Percentiles rank a stretch among this genome's conserved stretches.
These are phyloP conservation scores for Anas bahamensis DNA, from an alignment of 2,797 vertebrate species.

Conservation along the genomic window DNA sequence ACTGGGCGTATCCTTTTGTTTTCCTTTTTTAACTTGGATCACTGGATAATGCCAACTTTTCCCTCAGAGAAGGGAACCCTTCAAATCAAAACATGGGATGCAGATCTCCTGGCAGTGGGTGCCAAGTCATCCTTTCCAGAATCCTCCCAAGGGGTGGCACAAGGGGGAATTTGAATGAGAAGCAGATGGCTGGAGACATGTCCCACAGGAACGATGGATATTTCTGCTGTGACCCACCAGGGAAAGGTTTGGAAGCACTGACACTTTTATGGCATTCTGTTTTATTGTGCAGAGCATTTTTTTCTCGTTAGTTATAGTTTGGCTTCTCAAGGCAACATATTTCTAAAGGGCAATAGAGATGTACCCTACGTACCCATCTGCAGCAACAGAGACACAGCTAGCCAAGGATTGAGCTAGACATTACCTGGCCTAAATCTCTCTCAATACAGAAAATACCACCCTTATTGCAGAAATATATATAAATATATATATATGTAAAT, in stretches of 20 bases:
- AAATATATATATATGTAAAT: neutral
- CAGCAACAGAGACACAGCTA: neutral
- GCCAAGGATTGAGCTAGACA: neutral
- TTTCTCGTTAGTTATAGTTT: slow-evolving; percentile 51
- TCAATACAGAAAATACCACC: neutral
- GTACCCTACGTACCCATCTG: neutral
- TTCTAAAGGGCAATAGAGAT: slow-evolving; percentile 34
- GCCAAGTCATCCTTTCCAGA: slow-evolving; percentile 29
- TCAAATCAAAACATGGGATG: slow-evolving; percentile 46
- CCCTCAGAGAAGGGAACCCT: neutral
- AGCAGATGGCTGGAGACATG: slow-evolving; percentile 26
- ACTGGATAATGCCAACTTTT: slow-evolving; percentile 24
- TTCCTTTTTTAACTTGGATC: slow-evolving; percentile 40
- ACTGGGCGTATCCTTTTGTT: slow-evolving; percentile 36
- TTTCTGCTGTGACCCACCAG: slow-evolving; percentile 65
- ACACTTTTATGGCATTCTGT: slow-evolving; percentile 58
- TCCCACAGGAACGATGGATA: slow-evolving; percentile 37
- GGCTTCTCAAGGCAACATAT: slow-evolving; percentile 31
- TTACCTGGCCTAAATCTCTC: neutral
- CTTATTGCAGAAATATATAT: neutral
- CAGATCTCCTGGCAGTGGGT: slow-evolving; percentile 20
- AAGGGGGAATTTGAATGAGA: slow-evolving; percentile 32
- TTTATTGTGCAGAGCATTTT: slow-evolving; percentile 57
- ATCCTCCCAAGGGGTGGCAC: slow-evolving; percentile 1
- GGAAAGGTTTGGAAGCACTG: slow-evolving; percentile 59